Percentiles rank a stretch among this genome's conserved stretches.
These are phyloP conservation scores for Saguinus imperator DNA, from an alignment of 2,113 vertebrate species.

Conservation along the genomic window DNA sequence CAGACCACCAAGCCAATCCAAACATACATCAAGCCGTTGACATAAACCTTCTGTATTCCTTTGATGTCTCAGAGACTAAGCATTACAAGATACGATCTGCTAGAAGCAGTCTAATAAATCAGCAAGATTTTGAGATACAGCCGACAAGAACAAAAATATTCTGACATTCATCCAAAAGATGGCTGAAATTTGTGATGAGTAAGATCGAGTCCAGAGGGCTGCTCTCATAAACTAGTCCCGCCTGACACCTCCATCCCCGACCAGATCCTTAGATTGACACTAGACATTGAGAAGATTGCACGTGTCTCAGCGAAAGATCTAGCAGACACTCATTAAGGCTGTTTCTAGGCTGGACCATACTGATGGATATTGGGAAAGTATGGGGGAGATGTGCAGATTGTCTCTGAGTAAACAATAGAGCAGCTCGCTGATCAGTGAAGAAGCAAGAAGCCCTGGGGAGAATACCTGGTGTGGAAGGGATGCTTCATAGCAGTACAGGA, in stretches of 20 bases:
- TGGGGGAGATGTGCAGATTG: fast-evolving
- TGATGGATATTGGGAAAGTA: fast-evolving
- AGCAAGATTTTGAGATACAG: not conserved
- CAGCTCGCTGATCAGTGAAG: not conserved
- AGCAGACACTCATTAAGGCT: not conserved
- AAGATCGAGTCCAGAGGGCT: not conserved
- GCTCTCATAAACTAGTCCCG: not conserved
- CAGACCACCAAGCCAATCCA: not conserved
- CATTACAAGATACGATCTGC: fast-evolving
- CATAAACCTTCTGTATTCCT: not conserved
- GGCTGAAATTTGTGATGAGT: not conserved
- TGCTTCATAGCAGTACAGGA: constrained; percentile 97
- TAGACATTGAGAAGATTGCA: not conserved
- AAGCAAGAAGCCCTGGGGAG: not conserved
- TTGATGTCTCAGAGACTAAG: not conserved
- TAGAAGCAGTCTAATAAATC: not conserved
- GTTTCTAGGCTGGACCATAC: not conserved
- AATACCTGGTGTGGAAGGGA: constrained; percentile 93
- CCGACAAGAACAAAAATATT: not conserved
- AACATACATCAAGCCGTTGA: not conserved
- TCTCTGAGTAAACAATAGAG: not conserved
- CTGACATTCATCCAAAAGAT: not conserved
- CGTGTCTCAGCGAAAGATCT: not conserved
- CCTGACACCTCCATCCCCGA: not conserved
- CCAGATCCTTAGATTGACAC: not conserved